These are phyloP conservation scores for Leguminivora glycinivorella DNA, from an alignment of 1,140 invertebrate species.

Conservation along the genomic window DNA sequence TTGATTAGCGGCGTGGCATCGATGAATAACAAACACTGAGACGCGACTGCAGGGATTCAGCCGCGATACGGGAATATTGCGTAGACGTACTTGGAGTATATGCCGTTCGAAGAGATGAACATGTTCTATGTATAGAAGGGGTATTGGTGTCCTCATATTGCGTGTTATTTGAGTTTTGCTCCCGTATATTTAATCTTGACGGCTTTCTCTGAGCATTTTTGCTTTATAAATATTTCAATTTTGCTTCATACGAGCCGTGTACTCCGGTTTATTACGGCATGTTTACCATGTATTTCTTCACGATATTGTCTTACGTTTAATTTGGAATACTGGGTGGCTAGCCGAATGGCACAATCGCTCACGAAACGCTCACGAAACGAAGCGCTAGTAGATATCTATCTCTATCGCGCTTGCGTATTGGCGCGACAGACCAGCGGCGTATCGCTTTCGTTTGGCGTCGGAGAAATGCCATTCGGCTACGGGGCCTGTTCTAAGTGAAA, in stretches of 20 bases:
- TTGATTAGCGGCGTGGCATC: slow-evolving; percentile 34
- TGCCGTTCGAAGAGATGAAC: not conserved
- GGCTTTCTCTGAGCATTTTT: not conserved
- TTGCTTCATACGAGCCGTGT: not conserved
- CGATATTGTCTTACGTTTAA: not conserved
- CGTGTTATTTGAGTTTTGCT: slow-evolving; percentile 16
- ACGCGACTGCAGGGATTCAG: not conserved
- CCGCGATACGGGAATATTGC: slow-evolving; percentile 6
- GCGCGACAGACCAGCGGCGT: no score
- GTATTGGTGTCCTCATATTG: slow-evolving; percentile 5
- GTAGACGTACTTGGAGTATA: slow-evolving; percentile 1
- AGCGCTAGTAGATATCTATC: no score
- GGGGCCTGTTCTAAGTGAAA: no score
- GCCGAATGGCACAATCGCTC: no score
- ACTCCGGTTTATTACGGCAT: not conserved
- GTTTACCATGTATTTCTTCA: not conserved
- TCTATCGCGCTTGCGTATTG: no score
- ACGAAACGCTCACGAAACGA: no score
- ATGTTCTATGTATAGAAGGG: slow-evolving; percentile 1
- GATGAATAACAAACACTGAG: slow-evolving; percentile 32
- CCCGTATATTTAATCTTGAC: not conserved
- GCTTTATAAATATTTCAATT: slow-evolving; percentile 6
- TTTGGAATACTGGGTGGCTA: no score
- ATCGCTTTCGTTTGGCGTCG: no score
- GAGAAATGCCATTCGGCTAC: no score